Percentiles rank a stretch among this genome's conserved stretches.
These are phyloP conservation scores for Rousettus madagascariensis DNA, from an alignment of 2,797 vertebrate species.

Conservation along the genomic window DNA sequence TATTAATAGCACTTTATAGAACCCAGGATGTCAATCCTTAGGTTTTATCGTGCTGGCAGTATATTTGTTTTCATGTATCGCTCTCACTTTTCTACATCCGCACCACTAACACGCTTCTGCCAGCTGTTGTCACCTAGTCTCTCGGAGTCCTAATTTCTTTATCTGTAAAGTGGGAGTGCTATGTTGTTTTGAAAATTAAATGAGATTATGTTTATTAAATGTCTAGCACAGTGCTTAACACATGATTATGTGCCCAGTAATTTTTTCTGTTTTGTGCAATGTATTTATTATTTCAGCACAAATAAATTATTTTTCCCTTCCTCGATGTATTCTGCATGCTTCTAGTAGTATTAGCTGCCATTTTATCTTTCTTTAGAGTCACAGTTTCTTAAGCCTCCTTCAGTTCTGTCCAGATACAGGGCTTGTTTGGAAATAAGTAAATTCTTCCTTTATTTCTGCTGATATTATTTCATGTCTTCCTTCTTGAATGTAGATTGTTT, in stretches of 20 bases:
- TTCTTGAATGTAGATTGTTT: background rate
- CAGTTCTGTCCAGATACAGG: background rate
- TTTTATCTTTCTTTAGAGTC: background rate
- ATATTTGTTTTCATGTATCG: background rate
- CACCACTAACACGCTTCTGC: background rate
- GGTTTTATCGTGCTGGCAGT: background rate
- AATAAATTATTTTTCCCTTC: constrained; percentile 22
- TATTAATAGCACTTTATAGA: background rate
- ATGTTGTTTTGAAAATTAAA: constrained; percentile 17
- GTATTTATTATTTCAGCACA: background rate
- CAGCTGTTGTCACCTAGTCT: background rate
- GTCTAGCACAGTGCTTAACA: background rate
- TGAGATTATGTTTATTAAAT: background rate
- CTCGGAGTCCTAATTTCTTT: background rate
- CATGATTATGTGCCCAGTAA: background rate
- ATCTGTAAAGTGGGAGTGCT: background rate
- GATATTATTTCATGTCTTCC: background rate
- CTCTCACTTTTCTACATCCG: background rate
- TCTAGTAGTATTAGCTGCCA: background rate
- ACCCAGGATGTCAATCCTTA: background rate
- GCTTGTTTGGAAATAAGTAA: background rate
- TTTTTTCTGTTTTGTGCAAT: background rate
- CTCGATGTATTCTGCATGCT: background rate
- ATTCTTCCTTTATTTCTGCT: background rate
- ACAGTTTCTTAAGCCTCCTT: background rate